A percentile compares a stretch with the other conserved stretches of the same genome.
Conservation (phyloP, 2,888 invertebrate genomes). For the Pheosia tremula region DNA sequence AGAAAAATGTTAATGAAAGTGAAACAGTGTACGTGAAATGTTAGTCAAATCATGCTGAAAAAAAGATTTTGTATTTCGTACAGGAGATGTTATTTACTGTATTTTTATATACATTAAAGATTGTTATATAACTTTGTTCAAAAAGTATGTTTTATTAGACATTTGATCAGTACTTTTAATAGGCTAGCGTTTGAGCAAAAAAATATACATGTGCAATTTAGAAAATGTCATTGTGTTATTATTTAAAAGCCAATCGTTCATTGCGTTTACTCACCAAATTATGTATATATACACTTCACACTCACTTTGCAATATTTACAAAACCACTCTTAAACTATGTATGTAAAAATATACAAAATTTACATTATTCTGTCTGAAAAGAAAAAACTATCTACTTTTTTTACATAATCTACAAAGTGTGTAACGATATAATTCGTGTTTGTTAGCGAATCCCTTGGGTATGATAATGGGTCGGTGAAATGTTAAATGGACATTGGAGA, state of each 20-base stretch:
- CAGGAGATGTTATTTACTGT: not conserved
- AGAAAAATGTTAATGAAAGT: not conserved
- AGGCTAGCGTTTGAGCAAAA: conserved; percentile 35
- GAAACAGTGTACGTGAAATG: conserved; percentile 5
- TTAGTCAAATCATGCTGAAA: conserved; percentile 22
- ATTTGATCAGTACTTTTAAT: conserved; percentile 39
- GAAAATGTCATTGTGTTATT: conserved; percentile 25
- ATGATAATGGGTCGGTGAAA: conserved; percentile 1
- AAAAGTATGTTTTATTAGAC: not conserved
- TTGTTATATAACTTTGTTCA: not conserved
- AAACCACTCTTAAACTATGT: not conserved
- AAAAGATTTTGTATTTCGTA: not conserved
- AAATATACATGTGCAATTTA: conserved; percentile 27
- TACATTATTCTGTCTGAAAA: not conserved
- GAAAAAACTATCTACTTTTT: not conserved
- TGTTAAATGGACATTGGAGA: conserved; percentile 17
- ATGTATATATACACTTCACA: conserved; percentile 34
- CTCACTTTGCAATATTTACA: conserved; percentile 20
- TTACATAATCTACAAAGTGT: not conserved
- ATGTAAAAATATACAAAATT: not conserved
- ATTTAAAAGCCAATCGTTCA: conserved; percentile 26
- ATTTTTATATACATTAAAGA: not conserved
- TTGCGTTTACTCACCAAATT: conserved; percentile 40
- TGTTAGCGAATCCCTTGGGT: conserved; percentile 21
- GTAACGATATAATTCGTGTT: conserved; percentile 4